Base-by-base conservation (phyloP, 2,888 invertebrate genomes). In the Lobophora halterata region DNA sequence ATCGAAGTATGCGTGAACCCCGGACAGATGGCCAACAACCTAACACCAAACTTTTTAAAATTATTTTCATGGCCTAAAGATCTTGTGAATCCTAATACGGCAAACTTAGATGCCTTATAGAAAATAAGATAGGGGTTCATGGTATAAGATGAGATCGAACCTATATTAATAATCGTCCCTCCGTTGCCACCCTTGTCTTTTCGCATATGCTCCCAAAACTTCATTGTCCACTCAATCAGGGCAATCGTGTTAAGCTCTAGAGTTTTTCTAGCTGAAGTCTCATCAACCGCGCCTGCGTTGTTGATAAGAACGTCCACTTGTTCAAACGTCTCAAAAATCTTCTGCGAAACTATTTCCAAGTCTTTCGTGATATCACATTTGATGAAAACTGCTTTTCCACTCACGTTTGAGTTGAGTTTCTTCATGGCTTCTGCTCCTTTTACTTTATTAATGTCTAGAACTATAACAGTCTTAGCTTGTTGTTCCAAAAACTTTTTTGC, bases 141-240 rank as follows among this genome's bases (percentile, higher is more conserved):
- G 46, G 76, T 71, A 21, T 83, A 72, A 0, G 90, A 90, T 46
- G 87, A 81, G 9, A 89, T 83, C 0, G 91, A 91, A 1, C 90
- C 81, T 7, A 91, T 79, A 58, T 92, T 92, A 8, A 92, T 77
- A 21, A 92, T 83, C 2, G 87, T 79, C 2, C 91, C 91, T 1
- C 91, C 91, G 12, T 70, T 61, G 1, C 89, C 89, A 1, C 86
- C 81, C 28, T 78, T 79, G 48, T 88, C 79, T 23, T 69, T 77
- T 17, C 89, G 76, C 88, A 91, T 88, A 58, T 88, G 76, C 38
- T 90, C 76, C 44, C 89, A 74, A 13, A 49, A 49, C 9, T 39
- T 49, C 46, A 86, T 59, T 0, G 80, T 76, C 45, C 89, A 70
- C 17, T 63, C 65, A 25, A 71, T 64, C 1, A 68, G 17, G 8